Evolutionary conservation across 2,888 invertebrate genomes (phyloP), one percentile per base, ranked within the genome.

Genomic region (Eumerus sabulonum): DNA sequence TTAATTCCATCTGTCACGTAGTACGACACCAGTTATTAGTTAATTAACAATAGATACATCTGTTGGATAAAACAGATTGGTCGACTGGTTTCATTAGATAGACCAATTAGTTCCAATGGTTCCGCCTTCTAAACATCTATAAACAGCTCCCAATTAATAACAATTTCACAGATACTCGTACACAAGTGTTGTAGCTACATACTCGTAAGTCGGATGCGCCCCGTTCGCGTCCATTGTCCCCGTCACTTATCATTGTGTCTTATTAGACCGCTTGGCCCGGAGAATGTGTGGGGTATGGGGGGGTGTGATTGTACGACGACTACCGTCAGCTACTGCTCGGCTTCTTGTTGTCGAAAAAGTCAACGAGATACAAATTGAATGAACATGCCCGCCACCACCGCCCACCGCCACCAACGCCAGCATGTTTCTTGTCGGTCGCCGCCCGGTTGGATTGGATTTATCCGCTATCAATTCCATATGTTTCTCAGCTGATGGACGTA

Each of bases 331-430:
- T 11, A 36, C 48, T 51, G 48, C 35, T 14, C 45, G n/a, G 51
- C 19, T 9, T 56, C 63, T 70, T 74, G 79, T 74, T 66, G 27
- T 27, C 27, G 57, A 66, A 70, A 27, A 54, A 79, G 74, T 60
- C 68, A 74, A 70, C 74, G 64, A 79, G 68, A 56, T 68, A 79
- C 79, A 79, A 79, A 79, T 79, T 79, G 79, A 68, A 79, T 79
- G 74, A 74, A 79, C 74, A 79, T 70, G 64, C 68, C 68, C 35
- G 68, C 62, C 54, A 60, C 68, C 79, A 74, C 79, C 79, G 64
- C 68, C 68, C 35, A 63, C 62, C 54, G 56, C 68, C 79, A 74
- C 79, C 79, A n/a, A n/a, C 74, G 74, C 79, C 63, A 68, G 59
- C 71, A 64, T 59, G 27, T n/a, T n/a, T n/a, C 70, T 18, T 12